phyloP scores from a whole-genome alignment of 2,113 vertebrate species.

The Excalfactoria chinensis region DNA sequence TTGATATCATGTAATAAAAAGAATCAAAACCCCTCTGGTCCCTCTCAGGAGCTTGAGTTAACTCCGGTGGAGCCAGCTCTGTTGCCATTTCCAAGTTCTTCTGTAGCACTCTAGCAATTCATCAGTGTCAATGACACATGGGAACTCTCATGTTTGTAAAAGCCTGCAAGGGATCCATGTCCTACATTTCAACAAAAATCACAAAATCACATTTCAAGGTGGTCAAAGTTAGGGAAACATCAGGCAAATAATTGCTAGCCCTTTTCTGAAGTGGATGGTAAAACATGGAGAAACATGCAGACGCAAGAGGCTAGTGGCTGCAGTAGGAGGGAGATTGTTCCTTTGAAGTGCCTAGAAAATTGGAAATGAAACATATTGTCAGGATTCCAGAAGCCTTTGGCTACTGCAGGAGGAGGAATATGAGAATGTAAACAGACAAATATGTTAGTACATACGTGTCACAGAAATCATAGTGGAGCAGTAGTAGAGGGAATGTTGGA shows the following conservation, averaged over 20 bases:
- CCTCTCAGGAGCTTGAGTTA: slow-evolving; percentile 54
- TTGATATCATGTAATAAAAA: slow-evolving; percentile 61
- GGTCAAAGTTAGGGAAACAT: slow-evolving; percentile 62
- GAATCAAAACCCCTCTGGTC: slow-evolving; percentile 47
- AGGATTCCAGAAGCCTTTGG: not conserved
- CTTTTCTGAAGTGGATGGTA: slow-evolving; percentile 21
- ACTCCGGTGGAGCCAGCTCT: slow-evolving; percentile 1
- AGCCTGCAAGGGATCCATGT: slow-evolving; percentile 54
- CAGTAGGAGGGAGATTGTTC: not conserved
- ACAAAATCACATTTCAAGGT: slow-evolving; percentile 66
- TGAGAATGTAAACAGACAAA: not conserved
- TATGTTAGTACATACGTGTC: not conserved
- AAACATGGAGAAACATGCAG: not conserved
- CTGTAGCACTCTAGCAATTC: slow-evolving; percentile 58
- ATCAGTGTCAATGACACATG: slow-evolving; percentile 54
- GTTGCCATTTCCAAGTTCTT: slow-evolving; percentile 57
- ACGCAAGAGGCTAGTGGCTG: not conserved
- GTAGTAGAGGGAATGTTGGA: not conserved
- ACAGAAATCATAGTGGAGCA: not conserved
- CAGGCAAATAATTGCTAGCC: slow-evolving; percentile 25
- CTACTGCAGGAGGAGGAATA: not conserved
- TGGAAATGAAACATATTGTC: not conserved
- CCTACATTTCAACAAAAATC: slow-evolving; percentile 64
- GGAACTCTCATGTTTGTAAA: slow-evolving; percentile 56
- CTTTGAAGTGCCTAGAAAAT: not conserved